Base-by-base conservation (phyloP, 2,113 vertebrate genomes). In the Halichoeres trimaculatus region DNA sequence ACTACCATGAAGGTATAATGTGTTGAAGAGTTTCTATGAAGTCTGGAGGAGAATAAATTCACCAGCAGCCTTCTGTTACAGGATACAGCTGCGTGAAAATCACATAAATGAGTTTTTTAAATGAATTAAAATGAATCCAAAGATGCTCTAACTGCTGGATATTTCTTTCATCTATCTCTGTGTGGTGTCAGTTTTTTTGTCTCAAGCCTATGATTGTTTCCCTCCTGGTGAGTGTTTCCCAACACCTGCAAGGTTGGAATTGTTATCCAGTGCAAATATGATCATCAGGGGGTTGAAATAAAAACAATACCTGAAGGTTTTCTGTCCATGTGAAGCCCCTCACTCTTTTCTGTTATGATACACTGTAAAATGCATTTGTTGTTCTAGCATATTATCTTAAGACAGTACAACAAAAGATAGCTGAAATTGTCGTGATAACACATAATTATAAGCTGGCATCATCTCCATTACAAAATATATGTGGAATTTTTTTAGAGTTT, bases 1-100 rank as follows among this genome's bases (percentile, higher is more conserved):
- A 84, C 45, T 45, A 24, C 38, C n/a, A 50, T 81, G 60, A 59
- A 64, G 48, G 58, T 54, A 38, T 36, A 54, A 77, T 56, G 54
- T 64, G 69, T 45, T 35, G 34, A 26, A 34, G 43, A 47, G 51
- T 52, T 53, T 62, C 51, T 19, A 57, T 19, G 35, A 23, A 70
- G 70, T 47, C 30, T 24, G 16, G 26, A 58, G 20, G 14, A 41
- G 58, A 55, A 74, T 55, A 38, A 8, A 36, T 53, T 22, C 57
- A 30, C 48, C 6, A 19, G 13, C 50, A 10, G 6, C 11, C 8
- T 64, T 20, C 26, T 52, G 19, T 52, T 50, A 40, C 24, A 75
- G 14, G 14, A 76, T 74, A 23, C 4, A 60, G 34, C 36, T 38
- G 17, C 26, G 23, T 63, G 20, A 26, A 61, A 56, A 41, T 2